A percentile compares a stretch with the other conserved stretches of the same genome.
Evolutionary conservation across 1,140 invertebrate species (phyloP).

Genomic region (Neocloeon triangulifer): DNA sequence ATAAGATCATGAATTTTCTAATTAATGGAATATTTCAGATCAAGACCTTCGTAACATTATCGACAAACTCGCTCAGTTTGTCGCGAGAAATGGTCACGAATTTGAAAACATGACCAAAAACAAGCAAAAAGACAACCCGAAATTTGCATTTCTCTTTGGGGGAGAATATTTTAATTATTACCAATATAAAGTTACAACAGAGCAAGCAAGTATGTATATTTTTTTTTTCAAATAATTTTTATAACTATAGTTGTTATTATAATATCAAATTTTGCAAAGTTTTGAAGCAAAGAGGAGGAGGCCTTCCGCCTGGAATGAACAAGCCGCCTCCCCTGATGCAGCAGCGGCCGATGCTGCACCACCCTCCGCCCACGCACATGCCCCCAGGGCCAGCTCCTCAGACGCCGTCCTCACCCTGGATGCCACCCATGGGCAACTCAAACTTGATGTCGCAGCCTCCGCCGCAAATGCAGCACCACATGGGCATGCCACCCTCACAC

Average conservation of each 20-base stretch:
- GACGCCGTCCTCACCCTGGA: neutral
- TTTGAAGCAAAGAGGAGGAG: conserved; percentile 20
- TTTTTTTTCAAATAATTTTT: too few relatives aligned
- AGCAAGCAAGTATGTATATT: conserved; percentile 60
- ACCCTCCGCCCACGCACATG: conserved; percentile 8
- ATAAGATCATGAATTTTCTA: too few relatives aligned
- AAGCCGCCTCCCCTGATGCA: conserved; percentile 14
- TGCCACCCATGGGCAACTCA: too few relatives aligned
- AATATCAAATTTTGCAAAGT: too few relatives aligned
- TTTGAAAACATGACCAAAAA: conserved; percentile 97
- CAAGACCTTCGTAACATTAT: conserved; percentile 87
- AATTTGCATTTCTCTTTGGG: conserved; percentile 91
- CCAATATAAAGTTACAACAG: conserved; percentile 80
- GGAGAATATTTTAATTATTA: conserved; percentile 92
- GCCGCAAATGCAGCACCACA: conserved; percentile 14
- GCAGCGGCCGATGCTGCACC: conserved; percentile 9
- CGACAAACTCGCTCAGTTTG: conserved; percentile 94
- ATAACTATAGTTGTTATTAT: too few relatives aligned
- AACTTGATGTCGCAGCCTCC: too few relatives aligned
- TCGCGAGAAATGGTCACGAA: conserved; percentile 92
- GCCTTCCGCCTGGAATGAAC: too few relatives aligned
- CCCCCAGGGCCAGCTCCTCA: conserved; percentile 2
- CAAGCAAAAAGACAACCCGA: conserved; percentile 92
- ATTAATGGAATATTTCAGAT: too few relatives aligned
- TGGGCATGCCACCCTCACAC: conserved; percentile 11